A percentile compares a stretch with the other conserved stretches of the same genome.
Evolutionary conservation across 2,888 invertebrate species (phyloP).

Genomic region (Synergus itoensis): DNA sequence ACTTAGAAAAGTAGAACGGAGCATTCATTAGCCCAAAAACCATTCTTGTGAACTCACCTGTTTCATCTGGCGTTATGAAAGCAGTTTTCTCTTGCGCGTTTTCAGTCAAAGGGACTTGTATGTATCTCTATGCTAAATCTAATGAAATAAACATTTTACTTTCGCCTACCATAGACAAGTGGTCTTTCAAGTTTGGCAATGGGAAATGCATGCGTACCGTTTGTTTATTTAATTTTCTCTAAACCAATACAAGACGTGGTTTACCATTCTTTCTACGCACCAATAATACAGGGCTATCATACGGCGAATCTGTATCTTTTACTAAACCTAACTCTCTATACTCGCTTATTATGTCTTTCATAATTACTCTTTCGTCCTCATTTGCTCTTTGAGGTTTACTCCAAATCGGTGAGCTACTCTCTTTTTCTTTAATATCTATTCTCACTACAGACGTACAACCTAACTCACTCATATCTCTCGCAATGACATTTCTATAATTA

Average conservation of each 20-base stretch:
- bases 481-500: not conserved
- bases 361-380: not conserved
- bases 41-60: slow-evolving; percentile 46
- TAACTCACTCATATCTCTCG: not conserved
- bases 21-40: slow-evolving; percentile 57
- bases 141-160: slow-evolving; percentile 18
- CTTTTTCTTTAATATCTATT: not conserved
- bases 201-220: too few species aligned
- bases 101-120: slow-evolving; percentile 30
- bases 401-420: too few species aligned
- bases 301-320: too few species aligned
- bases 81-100: slow-evolving; percentile 43
- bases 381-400: not conserved
- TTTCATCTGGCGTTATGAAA: slow-evolving; percentile 41
- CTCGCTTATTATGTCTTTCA: too few species aligned
- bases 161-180: too few species aligned
- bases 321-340: too few species aligned
- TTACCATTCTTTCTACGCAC: too few species aligned
- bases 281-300: too few species aligned
- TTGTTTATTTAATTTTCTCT: too few species aligned
- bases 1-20: slow-evolving; percentile 55
- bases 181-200: too few species aligned
- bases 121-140: slow-evolving; percentile 37
- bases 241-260: too few species aligned
- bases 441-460: too few species aligned